phyloP scores from a whole-genome alignment of 2,113 vertebrate genomes.

The Menura novaehollandiae region DNA sequence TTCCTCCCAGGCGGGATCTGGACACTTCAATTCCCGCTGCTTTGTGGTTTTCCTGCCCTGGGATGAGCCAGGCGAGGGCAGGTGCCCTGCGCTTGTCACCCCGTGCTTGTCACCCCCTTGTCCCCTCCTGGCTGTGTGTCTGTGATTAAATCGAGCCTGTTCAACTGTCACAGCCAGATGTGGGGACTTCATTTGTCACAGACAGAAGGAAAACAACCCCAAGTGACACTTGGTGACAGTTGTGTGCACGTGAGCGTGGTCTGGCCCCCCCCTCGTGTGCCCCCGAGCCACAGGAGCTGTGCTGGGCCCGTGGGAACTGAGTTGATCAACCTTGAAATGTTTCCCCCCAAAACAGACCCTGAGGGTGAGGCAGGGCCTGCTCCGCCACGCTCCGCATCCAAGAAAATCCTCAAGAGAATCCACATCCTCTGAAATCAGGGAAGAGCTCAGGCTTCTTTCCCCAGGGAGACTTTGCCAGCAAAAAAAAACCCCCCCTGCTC shows the following conservation, averaged over 20 bases:
- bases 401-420: no score
- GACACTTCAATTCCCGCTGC: not conserved
- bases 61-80: not conserved
- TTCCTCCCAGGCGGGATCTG: not conserved
- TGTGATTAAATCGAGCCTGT: not conserved
- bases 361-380: not conserved
- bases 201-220: not conserved
- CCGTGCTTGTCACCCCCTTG: not conserved
- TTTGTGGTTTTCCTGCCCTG: not conserved
- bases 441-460: not conserved
- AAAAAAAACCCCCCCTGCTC: not conserved
- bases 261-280: not conserved
- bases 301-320: not conserved
- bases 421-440: no score
- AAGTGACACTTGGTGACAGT: not conserved
- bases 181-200: not conserved
- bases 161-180: conserved; percentile 51
- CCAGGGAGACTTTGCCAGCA: not conserved
- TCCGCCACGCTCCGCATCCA: not conserved
- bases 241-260: conserved; percentile 4
- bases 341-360: not conserved
- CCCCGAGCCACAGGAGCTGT: not conserved
- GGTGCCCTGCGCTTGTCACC: not conserved
- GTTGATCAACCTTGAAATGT: not conserved
- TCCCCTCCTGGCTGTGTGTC: not conserved